Conservation (phyloP, 2,113 vertebrate genomes). For the Microtus pennsylvanicus region DNA sequence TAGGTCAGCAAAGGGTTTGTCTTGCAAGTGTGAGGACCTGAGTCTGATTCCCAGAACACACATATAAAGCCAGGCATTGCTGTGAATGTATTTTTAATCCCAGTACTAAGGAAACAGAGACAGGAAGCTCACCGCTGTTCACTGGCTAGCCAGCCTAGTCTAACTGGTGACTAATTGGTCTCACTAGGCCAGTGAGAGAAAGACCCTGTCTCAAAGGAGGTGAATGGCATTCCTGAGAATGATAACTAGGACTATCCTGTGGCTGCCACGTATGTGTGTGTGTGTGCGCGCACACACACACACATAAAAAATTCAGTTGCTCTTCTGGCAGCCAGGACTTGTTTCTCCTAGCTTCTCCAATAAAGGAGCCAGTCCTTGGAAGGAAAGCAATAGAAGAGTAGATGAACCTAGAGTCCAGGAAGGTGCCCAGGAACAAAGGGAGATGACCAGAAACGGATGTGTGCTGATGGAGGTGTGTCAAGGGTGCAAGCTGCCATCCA, state of each 20-base stretch:
- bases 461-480: background rate
- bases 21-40: background rate
- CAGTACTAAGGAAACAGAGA: background rate
- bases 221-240: background rate
- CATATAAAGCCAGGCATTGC: background rate
- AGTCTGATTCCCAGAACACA: background rate
- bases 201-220: background rate
- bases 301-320: background rate
- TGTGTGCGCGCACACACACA: too few species aligned
- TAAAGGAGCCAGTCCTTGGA: background rate
- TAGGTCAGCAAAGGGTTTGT: background rate
- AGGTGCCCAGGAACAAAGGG: rapidly evolving
- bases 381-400: rapidly evolving
- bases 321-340: background rate
- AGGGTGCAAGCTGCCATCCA: background rate
- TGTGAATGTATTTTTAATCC: too few species aligned
- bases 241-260: background rate
- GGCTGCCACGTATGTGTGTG: background rate
- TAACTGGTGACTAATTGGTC: background rate
- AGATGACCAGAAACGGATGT: background rate
- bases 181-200: too few species aligned
- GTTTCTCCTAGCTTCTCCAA: too few species aligned
- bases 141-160: too few species aligned
- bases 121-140: background rate
- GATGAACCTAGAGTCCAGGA: background rate